Conservation (phyloP, 2,888 invertebrate genomes). For the Cancer borealis region DNA sequence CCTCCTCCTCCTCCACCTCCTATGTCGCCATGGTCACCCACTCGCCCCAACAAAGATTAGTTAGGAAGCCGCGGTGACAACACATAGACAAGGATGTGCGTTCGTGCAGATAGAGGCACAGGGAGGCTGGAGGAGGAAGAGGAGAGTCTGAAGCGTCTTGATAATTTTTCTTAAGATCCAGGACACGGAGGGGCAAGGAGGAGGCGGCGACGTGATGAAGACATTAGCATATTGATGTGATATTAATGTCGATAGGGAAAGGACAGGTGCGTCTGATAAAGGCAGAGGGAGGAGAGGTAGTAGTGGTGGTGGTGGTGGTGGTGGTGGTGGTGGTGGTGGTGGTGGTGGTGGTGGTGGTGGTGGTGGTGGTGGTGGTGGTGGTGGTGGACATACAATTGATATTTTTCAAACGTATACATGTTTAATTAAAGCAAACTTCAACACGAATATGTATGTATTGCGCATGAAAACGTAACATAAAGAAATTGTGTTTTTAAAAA, state of each 20-base stretch:
- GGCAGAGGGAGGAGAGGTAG: not conserved
- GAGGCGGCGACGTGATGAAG: slow-evolving; percentile 18
- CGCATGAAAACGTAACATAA: not conserved
- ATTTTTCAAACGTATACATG: not conserved
- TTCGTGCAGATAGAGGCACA: not conserved
- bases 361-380: too few species aligned
- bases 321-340: too few species aligned
- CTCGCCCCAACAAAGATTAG: not conserved
- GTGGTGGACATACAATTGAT: not conserved
- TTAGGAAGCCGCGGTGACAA: not conserved
- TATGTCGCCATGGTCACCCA: not conserved
- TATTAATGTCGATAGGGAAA: slow-evolving; percentile 17
- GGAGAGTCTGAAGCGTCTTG: not conserved
- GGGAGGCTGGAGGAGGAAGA: not conserved
- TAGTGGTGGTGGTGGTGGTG: too few species aligned
- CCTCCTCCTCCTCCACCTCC: not conserved
- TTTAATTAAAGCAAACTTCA: not conserved
- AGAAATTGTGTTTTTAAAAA: not conserved
- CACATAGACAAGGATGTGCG: not conserved
- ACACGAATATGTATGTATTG: not conserved
- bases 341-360: too few species aligned
- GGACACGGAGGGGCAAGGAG: not conserved
- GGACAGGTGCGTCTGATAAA: not conserved
- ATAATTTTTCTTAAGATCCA: slow-evolving; percentile 25
- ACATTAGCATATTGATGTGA: slow-evolving; percentile 35